Evolutionary conservation across 2,888 invertebrate species (phyloP).

Genomic region (Drosophila seclusa): DNA sequence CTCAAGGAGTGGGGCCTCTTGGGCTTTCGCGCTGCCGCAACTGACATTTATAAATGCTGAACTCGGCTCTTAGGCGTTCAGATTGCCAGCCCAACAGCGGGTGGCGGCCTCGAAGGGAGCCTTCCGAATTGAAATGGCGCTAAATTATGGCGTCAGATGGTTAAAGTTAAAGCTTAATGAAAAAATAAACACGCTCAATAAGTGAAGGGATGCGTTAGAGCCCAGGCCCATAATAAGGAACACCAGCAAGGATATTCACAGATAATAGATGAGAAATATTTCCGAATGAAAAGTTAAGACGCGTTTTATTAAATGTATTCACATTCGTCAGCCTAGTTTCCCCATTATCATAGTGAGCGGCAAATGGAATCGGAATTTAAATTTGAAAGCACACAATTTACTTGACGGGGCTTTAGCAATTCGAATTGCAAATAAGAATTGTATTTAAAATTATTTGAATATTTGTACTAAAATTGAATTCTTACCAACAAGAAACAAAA

Average conservation of each 20-base stretch:
- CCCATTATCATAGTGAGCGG: neutral
- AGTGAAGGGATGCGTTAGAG: slow-evolving; percentile 21
- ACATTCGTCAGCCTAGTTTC: neutral
- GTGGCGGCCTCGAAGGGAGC: slow-evolving; percentile 54
- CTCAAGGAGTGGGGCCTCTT: slow-evolving; percentile 32
- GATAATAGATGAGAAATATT: slow-evolving; percentile 17
- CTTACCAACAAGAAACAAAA: neutral
- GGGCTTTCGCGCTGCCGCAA: slow-evolving; percentile 26
- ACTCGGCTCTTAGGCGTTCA: slow-evolving; percentile 21
- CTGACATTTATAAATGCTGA: slow-evolving; percentile 57
- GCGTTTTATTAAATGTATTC: neutral
- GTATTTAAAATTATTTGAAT: neutral
- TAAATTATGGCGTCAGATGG: slow-evolving; percentile 48
- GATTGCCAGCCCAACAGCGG: slow-evolving; percentile 15
- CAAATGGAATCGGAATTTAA: neutral
- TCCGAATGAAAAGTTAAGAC: neutral
- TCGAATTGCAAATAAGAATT: neutral
- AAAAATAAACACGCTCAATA: slow-evolving; percentile 23
- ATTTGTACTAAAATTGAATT: neutral
- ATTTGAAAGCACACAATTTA: neutral
- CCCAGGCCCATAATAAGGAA: neutral
- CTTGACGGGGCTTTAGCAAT: neutral
- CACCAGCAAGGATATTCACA: slow-evolving; percentile 4
- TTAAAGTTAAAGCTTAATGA: slow-evolving; percentile 29
- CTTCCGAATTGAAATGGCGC: slow-evolving; percentile 31